Evolutionary conservation across 2,113 vertebrate species (phyloP), one percentile per base, ranked within the genome.

Genomic region (Oryzias celebensis): DNA sequence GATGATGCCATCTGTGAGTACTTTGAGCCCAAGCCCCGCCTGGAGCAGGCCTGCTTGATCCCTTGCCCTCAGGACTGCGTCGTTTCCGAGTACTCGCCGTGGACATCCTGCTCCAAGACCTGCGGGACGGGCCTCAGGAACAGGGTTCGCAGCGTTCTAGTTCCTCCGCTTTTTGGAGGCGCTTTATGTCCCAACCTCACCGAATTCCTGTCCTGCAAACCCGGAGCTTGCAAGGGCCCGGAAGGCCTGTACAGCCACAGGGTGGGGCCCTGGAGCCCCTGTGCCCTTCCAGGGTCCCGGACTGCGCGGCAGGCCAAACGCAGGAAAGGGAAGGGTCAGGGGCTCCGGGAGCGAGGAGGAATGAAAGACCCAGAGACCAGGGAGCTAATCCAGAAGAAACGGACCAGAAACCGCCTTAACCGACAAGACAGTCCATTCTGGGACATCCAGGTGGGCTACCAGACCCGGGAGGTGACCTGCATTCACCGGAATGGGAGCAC

Each of bases 1-100:
- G 94, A 98, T 47, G 93, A 98, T n/a, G 88, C 86, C 82, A 98
- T 99, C 80, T 99, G 97, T 0, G 96, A 98, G 75, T 98, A 98
- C 89, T 98, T 99, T 24, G 97, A 98, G 79, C 94, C 95, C 0
- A 95, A 95, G 78, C 96, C 97, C 3, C 93, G 94, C 1, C 89
- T 97, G 72, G 97, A 98, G 75, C 97, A 99, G 90, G 97, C 93
- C 0, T 99, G 97, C 81, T 93, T 98, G 78, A 98, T 98, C 71
- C 97, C 97, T 0, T 98, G 97, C 82, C 94, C 89, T 14, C 93
- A 95, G 83, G 94, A 97, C 60, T 99, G 97, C 68, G 94, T 97
- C 0, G 94, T 96, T 70, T 94, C 96, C 0, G 93, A 95, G 48
- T 99, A 97, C 22, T 93, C 94, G 0, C 84, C 94, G 0, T 99